A percentile compares a stretch with the other conserved stretches of the same genome.
Conservation (phyloP, 2,797 vertebrate genomes). For the Halcyon chelicuti region DNA sequence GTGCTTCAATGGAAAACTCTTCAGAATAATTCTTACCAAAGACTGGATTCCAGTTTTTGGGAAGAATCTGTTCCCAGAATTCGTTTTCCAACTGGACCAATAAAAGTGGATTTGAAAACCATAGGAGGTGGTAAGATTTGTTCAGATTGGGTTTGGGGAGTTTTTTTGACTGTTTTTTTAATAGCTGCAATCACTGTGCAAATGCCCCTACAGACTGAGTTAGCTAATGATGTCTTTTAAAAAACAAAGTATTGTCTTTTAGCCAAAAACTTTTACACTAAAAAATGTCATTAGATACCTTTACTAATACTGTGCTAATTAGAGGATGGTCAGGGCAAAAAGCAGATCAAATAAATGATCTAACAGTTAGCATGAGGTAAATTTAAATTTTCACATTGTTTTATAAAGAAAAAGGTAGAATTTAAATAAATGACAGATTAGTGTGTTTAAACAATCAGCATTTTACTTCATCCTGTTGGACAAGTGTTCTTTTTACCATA, state of each 20-base stretch:
- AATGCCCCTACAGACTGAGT: neutral
- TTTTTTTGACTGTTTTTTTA: neutral
- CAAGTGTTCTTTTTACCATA: neutral
- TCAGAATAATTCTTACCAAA: neutral
- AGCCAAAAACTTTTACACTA: neutral
- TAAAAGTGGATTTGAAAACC: neutral
- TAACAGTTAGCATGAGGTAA: neutral
- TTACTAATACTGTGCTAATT: neutral
- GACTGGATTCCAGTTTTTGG: neutral
- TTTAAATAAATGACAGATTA: neutral
- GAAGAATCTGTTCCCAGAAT: neutral
- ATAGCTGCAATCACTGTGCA: neutral
- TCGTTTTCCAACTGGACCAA: neutral
- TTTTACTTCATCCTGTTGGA: neutral
- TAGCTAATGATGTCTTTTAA: neutral
- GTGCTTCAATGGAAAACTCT: neutral
- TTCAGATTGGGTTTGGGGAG: too few species aligned
- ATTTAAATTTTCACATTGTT: neutral
- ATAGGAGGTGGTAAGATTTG: neutral
- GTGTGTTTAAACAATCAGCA: neutral
- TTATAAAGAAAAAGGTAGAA: neutral
- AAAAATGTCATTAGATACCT: neutral
- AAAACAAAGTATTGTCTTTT: neutral
- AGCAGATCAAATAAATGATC: fast-evolving
- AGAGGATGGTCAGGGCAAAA: neutral